phyloP scores from a whole-genome alignment of 2,888 invertebrate genomes.

The Dynastes grantii region DNA sequence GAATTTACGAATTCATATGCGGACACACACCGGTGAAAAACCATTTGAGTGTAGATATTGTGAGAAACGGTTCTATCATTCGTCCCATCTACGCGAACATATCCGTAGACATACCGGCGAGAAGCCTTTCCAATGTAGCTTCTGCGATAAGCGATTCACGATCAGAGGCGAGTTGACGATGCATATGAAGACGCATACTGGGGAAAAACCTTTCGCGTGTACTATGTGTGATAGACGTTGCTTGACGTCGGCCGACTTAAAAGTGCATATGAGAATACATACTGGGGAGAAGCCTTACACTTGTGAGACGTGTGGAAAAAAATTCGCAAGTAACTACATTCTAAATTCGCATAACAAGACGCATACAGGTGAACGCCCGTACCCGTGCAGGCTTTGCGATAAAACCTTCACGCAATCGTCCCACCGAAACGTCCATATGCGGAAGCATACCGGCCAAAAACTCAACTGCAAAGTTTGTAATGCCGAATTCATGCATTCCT shows the following conservation, averaged over 20 bases:
- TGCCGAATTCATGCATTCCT: slow-evolving; percentile 67
- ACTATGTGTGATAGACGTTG: slow-evolving; percentile 74
- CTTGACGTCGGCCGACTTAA: slow-evolving; percentile 72
- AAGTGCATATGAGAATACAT: slow-evolving; percentile 71
- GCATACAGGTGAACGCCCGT: slow-evolving; percentile 77
- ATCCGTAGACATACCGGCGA: slow-evolving; percentile 68
- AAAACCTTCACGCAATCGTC: slow-evolving; percentile 77
- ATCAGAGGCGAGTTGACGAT: slow-evolving; percentile 68
- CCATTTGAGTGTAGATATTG: slow-evolving; percentile 69
- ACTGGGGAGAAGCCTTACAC: slow-evolving; percentile 68
- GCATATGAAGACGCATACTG: slow-evolving; percentile 74
- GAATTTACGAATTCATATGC: slow-evolving; percentile 67
- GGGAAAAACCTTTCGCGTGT: slow-evolving; percentile 74
- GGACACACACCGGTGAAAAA: slow-evolving; percentile 69
- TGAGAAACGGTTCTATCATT: slow-evolving; percentile 68
- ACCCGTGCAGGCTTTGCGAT: slow-evolving; percentile 74
- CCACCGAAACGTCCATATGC: slow-evolving; percentile 75
- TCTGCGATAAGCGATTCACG: slow-evolving; percentile 67
- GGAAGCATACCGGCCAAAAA: slow-evolving; percentile 75
- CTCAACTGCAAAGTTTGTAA: slow-evolving; percentile 65
- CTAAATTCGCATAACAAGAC: slow-evolving; percentile 76
- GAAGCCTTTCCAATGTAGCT: slow-evolving; percentile 67
- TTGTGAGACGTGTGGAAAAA: slow-evolving; percentile 67
- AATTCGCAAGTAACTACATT: slow-evolving; percentile 76
- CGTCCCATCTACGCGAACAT: slow-evolving; percentile 67